Base-by-base conservation (phyloP, 1,140 invertebrate species). In the Zeugodacus cucurbitae region DNA sequence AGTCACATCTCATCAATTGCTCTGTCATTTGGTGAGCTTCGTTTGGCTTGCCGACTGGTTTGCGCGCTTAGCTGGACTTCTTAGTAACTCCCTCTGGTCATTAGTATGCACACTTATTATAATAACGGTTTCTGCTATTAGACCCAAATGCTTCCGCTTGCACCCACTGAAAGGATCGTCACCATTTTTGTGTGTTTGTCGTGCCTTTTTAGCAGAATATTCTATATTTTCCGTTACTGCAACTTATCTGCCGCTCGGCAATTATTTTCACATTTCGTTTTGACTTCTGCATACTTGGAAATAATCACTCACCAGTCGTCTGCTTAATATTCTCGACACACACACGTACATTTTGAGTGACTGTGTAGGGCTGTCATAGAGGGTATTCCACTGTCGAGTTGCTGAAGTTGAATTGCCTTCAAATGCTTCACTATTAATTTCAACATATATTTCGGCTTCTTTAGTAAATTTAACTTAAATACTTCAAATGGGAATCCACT, bases 91-190 rank as follows among this genome's bases (percentile, higher is more conserved):
- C 70, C 70, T 41, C 3, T 74, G 3, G 37, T 17, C 70, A 41
- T 70, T 70, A 70, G 26, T 41, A 74, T 74, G 70, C 37, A 14
- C 37, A 74, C 34, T 74, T 74, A 74, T 74, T 74, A n/a, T 74
- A 74, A 41, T 8, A 41, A 41, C 70, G 22, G 37, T 2, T 74
- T 8, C 37, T 74, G 64, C 29, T 67, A 67, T 67, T 67, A 62
- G 10, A 26, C 4, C n/a, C 58, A 26, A 26, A n/a, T 62, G n/a
- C 58, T 67, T 67, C 29, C 64, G 29, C 11, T 67, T 67, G 8
- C 26, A 62, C 58, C 26, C 8, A 6, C 1, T 11, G 26, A 22
- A 4, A 5, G 17, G 3, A n/a, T 62, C 58, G 1, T 5, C 7
- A 2, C 20, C 1, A n/a, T 10, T 62, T n/a, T 4, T 62, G 10